Base-by-base conservation (phyloP, 1,140 invertebrate species). In the Aphis gossypii region DNA sequence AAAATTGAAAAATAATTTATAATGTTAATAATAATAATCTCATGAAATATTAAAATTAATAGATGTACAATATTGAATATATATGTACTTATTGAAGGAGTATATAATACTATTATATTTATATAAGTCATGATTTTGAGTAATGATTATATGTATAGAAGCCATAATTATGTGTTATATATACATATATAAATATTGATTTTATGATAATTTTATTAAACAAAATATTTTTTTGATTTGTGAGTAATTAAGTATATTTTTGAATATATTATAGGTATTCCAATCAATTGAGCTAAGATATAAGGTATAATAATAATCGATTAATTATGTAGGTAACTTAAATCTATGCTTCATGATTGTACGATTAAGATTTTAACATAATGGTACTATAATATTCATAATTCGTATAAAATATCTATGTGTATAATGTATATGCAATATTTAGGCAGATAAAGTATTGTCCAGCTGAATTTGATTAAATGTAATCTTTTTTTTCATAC, bases 1-100 rank as follows among this genome's bases (percentile, higher is more conserved):
- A n/a, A 35, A 88, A 35, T 88, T 35, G 86, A 51, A 88, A 87
- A 51, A 88, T 88, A 88, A 88, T 88, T 48, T 35, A 88, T 48
- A 51, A 51, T 35, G 44, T 87, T 46, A 25, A 46, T 51, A 87
- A 88, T 51, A 88, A 88, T 54, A 20, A 87, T 86, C 41, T 46
- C 8, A 41, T 86, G 21, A 21, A 83, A 46, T 44, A 86, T 86
- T 25, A 14, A 44, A 86, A 46, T 86, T 14, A 14, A 86, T 23
- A 23, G 38, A 23, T 41, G 38, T 44, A 68, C 30, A n/a, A 68
- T 14, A 68, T 68, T 68, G 30, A 68, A 68, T 30, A 60, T 68
- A 68, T 11, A 56, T 23, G 25, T 8, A 25, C 25, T 9, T 60
- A 30, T 56, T 60, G 23, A 25, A 2, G 7, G 7, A 25, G 1